Evolutionary conservation across 2,113 vertebrate species (phyloP).

Genomic region (Paramormyrops kingsleyae): DNA sequence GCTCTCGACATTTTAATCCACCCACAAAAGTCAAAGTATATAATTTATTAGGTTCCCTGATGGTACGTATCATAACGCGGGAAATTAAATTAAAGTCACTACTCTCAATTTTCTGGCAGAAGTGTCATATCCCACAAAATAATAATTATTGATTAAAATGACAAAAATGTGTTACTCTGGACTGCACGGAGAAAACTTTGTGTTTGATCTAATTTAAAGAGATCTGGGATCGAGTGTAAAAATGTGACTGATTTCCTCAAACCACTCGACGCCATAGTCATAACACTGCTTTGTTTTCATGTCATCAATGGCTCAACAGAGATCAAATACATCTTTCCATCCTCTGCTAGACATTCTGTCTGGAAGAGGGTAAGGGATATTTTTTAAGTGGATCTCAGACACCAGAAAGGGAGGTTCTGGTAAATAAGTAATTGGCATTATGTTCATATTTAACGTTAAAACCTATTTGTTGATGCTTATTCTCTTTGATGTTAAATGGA

Average conservation of each 20-base stretch:
- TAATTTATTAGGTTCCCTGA: neutral
- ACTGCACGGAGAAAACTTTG: neutral
- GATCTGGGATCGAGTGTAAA: neutral
- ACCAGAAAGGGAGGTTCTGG: neutral
- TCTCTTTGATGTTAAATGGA: neutral
- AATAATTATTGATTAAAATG: slow-evolving; percentile 1
- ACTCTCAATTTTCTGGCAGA: neutral
- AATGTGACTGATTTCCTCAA: neutral
- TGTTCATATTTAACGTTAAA: neutral
- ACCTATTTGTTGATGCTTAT: neutral
- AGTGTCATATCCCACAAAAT: neutral
- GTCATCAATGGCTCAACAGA: neutral
- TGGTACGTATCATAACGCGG: neutral
- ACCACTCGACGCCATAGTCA: neutral
- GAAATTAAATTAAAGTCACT: neutral
- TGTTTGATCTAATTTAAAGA: neutral
- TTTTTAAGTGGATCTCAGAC: neutral
- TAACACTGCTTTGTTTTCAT: neutral
- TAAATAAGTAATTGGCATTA: neutral
- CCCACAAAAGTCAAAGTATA: neutral
- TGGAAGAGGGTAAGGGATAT: neutral
- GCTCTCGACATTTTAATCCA: neutral
- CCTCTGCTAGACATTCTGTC: neutral
- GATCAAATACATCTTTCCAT: neutral
- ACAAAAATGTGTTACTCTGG: neutral